Conservation (phyloP, 1,140 invertebrate genomes). For the Acromyrmex heyeri region DNA sequence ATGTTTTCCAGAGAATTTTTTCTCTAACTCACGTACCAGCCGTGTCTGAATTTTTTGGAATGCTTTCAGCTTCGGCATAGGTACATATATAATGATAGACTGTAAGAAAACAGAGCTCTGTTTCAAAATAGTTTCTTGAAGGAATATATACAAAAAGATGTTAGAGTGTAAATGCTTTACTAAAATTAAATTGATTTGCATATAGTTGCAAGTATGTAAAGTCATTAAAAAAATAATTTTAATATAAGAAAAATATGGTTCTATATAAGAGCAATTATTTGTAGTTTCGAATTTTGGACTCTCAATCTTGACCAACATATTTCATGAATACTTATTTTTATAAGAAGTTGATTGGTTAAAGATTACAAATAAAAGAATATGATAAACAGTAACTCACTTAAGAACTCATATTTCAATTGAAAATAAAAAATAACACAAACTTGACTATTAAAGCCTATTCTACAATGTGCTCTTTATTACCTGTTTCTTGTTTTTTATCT, state of each 20-base stretch:
- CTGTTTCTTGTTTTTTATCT: too few species aligned
- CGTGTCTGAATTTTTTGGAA: constrained; percentile 99
- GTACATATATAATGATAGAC: constrained; percentile 99
- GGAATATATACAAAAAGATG: not conserved
- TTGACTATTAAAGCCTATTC: not conserved
- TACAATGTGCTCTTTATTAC: too few species aligned
- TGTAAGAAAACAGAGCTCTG: constrained; percentile 86
- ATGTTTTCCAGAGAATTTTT: constrained; percentile 99
- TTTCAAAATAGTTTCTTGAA: constrained; percentile 25
- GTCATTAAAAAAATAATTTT: constrained; percentile 8
- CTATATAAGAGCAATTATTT: not conserved
- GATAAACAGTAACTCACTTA: not conserved
- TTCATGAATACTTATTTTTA: not conserved
- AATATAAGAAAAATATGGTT: not conserved
- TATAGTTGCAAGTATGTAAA: not conserved
- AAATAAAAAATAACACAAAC: not conserved
- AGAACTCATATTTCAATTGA: not conserved
- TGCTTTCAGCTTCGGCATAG: constrained; percentile 97
- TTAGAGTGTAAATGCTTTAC: not conserved
- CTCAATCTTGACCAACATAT: not conserved
- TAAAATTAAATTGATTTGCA: not conserved
- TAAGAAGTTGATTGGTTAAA: not conserved
- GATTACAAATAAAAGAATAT: not conserved
- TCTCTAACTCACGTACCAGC: constrained; percentile 98
- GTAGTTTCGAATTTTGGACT: not conserved